Evolutionary conservation across 2,888 invertebrate species (phyloP), one percentile per base, ranked within the genome.

Genomic region (Nomada ferruginata): DNA sequence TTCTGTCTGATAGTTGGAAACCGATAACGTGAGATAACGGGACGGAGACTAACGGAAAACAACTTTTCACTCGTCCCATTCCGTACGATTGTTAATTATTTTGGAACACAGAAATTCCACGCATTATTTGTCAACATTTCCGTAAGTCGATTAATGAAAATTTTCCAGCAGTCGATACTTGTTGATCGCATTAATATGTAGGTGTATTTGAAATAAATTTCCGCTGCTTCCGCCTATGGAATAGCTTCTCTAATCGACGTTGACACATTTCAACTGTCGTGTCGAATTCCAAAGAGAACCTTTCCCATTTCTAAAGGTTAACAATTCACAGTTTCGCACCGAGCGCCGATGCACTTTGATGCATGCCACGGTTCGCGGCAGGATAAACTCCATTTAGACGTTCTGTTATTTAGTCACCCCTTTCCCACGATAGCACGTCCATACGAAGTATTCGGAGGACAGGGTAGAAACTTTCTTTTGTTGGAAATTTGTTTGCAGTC

Each of bases 401-500:
- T 47, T 65, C 4, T 4, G 47, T 47, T 55, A 44, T 26, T 59
- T 52, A 52, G 57, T 55, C 57, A 20, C 9, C 13, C 18, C 42
- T 77, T 68, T 59, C 20, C 57, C 23, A 42, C 26, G 15, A n/a
- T 44, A 23, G 20, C 47, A 18, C 11, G 20, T 10, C 18, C 47
- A 4, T 47, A 13, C 47, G 47, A 13, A 47, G n/a, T 2, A 7
- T 29, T 11, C 29, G 15, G 26, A n/a, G 13, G n/a, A 42, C 29
- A 29, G 47, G 60, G 29, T n/a, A 4, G 23, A 23, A 65, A 57
- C 13, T 77, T 65, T 63, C 63, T 70, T 57, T 47, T 63, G 72
- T 77, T 63, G 63, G 66, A 77, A 63, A 80, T 72, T 80, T 57
- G 63, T 64, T 72, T 69, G 47, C 64, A 69, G 10, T 9, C 53